Conservation (phyloP, 2,797 vertebrate genomes). For the Mareca penelope region DNA sequence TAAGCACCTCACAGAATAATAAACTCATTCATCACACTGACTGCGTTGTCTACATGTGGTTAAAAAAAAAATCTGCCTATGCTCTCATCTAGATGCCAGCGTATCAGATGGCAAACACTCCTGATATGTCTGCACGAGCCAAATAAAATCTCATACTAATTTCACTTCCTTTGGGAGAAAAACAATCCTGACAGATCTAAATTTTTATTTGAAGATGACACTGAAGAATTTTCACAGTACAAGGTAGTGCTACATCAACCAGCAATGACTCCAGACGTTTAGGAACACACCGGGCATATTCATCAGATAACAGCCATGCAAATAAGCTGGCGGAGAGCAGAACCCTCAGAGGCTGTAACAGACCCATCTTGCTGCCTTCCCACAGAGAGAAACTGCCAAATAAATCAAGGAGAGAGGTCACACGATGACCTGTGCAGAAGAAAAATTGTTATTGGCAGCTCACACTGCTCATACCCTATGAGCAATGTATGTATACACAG, state of each 20-base stretch:
- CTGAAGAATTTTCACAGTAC: neutral
- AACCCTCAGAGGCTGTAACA: neutral
- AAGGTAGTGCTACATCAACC: neutral
- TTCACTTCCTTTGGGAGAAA: constrained; percentile 1
- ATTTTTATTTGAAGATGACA: constrained; percentile 3
- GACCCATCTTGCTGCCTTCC: constrained; percentile 24
- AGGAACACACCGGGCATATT: neutral
- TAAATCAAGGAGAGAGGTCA: constrained; percentile 36
- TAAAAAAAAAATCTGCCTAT: neutral
- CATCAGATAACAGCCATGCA: constrained; percentile 2
- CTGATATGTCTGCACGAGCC: neutral
- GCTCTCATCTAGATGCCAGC: neutral
- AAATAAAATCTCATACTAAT: neutral
- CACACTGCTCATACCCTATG: fast-evolving
- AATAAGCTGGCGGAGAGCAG: neutral
- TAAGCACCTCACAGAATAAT: constrained; percentile 53
- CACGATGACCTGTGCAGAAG: neutral
- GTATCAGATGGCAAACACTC: neutral
- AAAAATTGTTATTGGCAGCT: neutral
- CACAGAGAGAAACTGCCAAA: constrained; percentile 1
- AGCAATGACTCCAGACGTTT: neutral
- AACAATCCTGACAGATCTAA: neutral
- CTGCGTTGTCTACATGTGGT: neutral
- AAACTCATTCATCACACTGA: constrained; percentile 50
- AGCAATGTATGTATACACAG: neutral